These are phyloP conservation scores for Solea senegalensis DNA, from an alignment of 2,113 vertebrate species.

Conservation along the genomic window DNA sequence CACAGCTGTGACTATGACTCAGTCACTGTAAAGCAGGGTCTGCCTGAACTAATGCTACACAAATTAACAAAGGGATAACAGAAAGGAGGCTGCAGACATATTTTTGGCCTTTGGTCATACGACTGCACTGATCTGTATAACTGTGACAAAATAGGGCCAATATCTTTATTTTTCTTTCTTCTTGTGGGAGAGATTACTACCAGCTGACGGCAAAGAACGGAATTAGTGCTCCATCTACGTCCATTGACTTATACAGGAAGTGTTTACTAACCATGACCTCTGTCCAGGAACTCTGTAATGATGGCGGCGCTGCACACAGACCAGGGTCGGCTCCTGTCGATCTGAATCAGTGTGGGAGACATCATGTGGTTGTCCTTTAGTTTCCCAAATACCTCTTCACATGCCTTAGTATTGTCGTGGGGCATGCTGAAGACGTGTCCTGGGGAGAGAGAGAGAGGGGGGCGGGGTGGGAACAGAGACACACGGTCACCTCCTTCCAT, in stretches of 20 bases:
- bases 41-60: background rate
- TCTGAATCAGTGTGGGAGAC: slow-evolving; percentile 97
- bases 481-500: slow-evolving; percentile 11
- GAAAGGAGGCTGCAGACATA: background rate
- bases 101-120: background rate
- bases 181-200: slow-evolving; percentile 24
- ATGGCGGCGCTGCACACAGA: slow-evolving; percentile 95
- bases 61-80: background rate
- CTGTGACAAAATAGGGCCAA: background rate
- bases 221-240: slow-evolving; percentile 23
- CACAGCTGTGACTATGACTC: background rate
- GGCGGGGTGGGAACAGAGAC: slow-evolving; percentile 2
- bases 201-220: slow-evolving; percentile 34
- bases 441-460: slow-evolving; percentile 51
- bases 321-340: slow-evolving; percentile 93
- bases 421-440: slow-evolving; percentile 99
- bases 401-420: slow-evolving; percentile 96
- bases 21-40: background rate
- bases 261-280: slow-evolving; percentile 89
- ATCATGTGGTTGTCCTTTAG: slow-evolving; percentile 98
- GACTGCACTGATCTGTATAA: background rate
- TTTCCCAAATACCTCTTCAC: slow-evolving; percentile 93
- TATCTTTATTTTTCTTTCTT: slow-evolving; percentile 4
- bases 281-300: slow-evolving; percentile 96
- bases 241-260: slow-evolving; percentile 35